Evolutionary conservation across 1,140 invertebrate genomes (phyloP).

Genomic region (Holcopasites calliopsidis): DNA sequence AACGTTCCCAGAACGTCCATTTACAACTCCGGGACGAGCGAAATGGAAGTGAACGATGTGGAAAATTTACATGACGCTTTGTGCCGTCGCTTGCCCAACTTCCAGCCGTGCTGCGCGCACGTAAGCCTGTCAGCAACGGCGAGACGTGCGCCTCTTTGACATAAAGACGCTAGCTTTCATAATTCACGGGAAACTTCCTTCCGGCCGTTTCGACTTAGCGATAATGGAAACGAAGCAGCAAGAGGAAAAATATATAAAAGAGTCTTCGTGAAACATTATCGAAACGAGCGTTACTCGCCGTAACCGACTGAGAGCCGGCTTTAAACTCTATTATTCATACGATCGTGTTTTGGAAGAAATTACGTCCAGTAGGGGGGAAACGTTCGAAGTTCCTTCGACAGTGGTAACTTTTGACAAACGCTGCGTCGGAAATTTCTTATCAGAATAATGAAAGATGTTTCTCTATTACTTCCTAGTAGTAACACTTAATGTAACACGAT

Average conservation of each 20-base stretch:
- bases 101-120: constrained; percentile 22
- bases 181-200: constrained; percentile 53
- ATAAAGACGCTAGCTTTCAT: constrained; percentile 57
- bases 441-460: no score
- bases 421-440: no score
- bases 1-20: constrained; percentile 57
- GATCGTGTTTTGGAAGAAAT: neutral
- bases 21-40: constrained; percentile 52
- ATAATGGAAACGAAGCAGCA: constrained; percentile 20
- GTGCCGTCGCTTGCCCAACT: constrained; percentile 49
- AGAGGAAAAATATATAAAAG: neutral
- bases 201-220: constrained; percentile 43
- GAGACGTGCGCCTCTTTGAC: constrained; percentile 35
- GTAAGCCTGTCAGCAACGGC: constrained; percentile 35
- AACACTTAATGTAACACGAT: no score
- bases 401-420: no score
- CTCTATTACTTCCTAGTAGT: no score
- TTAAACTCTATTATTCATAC: constrained; percentile 22
- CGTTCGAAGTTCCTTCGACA: no score
- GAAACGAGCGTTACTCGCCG: constrained; percentile 48
- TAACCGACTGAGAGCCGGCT: neutral
- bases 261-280: constrained; percentile 16
- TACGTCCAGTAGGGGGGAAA: constrained; percentile 3
- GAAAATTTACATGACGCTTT: constrained; percentile 64
- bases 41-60: constrained; percentile 62